Evolutionary conservation across 1,140 invertebrate genomes (phyloP), one percentile per base, ranked within the genome.

Genomic region (Ganaspis sp.): DNA sequence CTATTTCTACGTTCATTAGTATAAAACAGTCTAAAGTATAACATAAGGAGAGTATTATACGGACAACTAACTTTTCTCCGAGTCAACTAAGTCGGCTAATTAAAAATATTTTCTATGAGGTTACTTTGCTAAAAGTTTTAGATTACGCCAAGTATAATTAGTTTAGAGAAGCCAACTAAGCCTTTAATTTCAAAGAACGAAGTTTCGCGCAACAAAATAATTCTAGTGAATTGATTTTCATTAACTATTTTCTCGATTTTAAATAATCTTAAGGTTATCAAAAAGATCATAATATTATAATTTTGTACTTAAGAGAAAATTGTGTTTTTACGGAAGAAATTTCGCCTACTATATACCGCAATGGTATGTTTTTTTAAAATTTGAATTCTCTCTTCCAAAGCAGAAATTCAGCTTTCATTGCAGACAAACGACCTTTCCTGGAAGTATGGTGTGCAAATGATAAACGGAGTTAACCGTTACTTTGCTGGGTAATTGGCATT

Each of bases 381-480:
- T 34, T 34, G 6, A 34, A 34, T 2, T 34, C 6, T 34, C 29
- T 34, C 29, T 34, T 34, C 6, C 2, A 34, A 2, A 34, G 2
- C 6, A 34, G 29, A 34, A 6, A 34, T 34, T 34, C 29, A 2
- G 6, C 6, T 6, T 34, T 34, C 29, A 6, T 34, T 34, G 6
- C 29, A 34, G 6, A 34, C 6, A 3, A 34, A 34, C 2, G 2
- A 34, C 6, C 29, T 34, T 34, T 34, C 29, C 29, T 34, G 15
- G 17, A 49, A 49, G 5, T 49, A 26, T 29, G 11, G 58, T 64
- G 26, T n/a, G 23, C 12, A 64, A 12, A n/a, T 64, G 58, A 29
- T 64, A 29, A 64, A 64, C 58, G 58, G 58, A 29, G 58, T 29
- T 64, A 64, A 34, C 58, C 11, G 58, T 64, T 64, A 64, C 58